Base-by-base conservation (phyloP, 2,888 invertebrate genomes). In the Coenonympha arcania region DNA sequence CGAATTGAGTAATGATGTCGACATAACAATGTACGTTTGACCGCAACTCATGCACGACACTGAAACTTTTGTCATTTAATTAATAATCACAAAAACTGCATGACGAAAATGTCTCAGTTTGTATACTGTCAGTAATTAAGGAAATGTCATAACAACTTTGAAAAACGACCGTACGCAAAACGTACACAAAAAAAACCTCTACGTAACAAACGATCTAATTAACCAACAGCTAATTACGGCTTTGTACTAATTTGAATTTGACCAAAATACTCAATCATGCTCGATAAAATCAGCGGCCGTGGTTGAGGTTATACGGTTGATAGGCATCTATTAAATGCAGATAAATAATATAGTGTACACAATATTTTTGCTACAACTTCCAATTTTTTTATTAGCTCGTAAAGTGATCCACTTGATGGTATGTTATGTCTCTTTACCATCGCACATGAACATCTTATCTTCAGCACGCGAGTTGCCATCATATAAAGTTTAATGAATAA, bases 201-300 rank as follows among this genome's bases (percentile, higher is more conserved):
- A 56, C 61, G 60, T 55, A 52, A 59, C 56, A 51, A 39, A 44
- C 28, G 45, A 36, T 46, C 49, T 55, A 54, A 57, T 61, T 55
- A 53, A 61, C 60, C 62, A 60, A 50, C 59, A 55, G 56, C 55
- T 72, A 69, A 73, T 72, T 70, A 71, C 58, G 56, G 59, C 56
- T 63, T 64, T 68, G 69, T 64, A 64, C 68, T 65, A 71, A 74
- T 76, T 73, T 66, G 64, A 65, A 66, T 63, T 63, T 54, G 54
- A 62, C 69, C 63, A 69, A 67, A 70, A 67, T 74, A 66, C 64
- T 79, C 79, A 64, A 79, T 79, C 79, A 76, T 60, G 33, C n/a
- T 24, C 48, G 78, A 79, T 79, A 75, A 68, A 44, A 78, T 78
- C 78, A 46, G 55, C 50, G 56, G 65, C 34, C 68, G 56, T 24